These are phyloP conservation scores for Agapostemon virescens DNA, from an alignment of 2,888 invertebrate species.

Conservation along the genomic window DNA sequence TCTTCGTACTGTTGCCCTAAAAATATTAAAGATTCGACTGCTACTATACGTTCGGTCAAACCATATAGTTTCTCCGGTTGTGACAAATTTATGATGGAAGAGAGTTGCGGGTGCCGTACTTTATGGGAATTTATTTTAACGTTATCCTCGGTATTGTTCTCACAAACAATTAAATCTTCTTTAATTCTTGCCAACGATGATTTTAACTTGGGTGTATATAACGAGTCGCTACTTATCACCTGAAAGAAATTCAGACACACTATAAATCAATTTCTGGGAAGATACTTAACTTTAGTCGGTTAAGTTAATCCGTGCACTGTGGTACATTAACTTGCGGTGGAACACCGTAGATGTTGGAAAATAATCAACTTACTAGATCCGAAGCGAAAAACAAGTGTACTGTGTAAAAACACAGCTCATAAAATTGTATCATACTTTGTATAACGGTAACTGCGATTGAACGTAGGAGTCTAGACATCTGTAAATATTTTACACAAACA, in stretches of 20 bases:
- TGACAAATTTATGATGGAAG: slow-evolving; percentile 85
- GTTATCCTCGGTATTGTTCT: slow-evolving; percentile 75
- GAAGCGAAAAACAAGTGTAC: slow-evolving; percentile 93
- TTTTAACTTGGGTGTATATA: slow-evolving; percentile 87
- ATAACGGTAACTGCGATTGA: slow-evolving; percentile 95
- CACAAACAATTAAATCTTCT: slow-evolving; percentile 85
- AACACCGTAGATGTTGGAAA: not conserved
- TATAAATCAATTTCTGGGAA: not conserved
- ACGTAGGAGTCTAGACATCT: slow-evolving; percentile 93
- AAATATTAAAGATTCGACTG: slow-evolving; percentile 95
- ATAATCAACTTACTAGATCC: slow-evolving; percentile 83
- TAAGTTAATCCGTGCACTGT: not conserved
- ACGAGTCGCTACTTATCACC: slow-evolving; percentile 81
- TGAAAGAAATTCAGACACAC: slow-evolving; percentile 64
- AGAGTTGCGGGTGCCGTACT: slow-evolving; percentile 83
- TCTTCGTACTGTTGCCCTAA: slow-evolving; percentile 93
- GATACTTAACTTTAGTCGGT: not conserved
- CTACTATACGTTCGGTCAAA: slow-evolving; percentile 92
- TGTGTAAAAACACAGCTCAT: slow-evolving; percentile 95
- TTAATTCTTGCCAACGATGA: slow-evolving; percentile 89
- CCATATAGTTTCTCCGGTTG: slow-evolving; percentile 90
- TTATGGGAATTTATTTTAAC: slow-evolving; percentile 79
- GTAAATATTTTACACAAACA: slow-evolving; percentile 94
- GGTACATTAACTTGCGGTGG: not conserved
- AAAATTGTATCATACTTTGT: slow-evolving; percentile 94